These are phyloP conservation scores for Carpatolechia fugitivella DNA, from an alignment of 2,888 invertebrate genomes.

Conservation along the genomic window DNA sequence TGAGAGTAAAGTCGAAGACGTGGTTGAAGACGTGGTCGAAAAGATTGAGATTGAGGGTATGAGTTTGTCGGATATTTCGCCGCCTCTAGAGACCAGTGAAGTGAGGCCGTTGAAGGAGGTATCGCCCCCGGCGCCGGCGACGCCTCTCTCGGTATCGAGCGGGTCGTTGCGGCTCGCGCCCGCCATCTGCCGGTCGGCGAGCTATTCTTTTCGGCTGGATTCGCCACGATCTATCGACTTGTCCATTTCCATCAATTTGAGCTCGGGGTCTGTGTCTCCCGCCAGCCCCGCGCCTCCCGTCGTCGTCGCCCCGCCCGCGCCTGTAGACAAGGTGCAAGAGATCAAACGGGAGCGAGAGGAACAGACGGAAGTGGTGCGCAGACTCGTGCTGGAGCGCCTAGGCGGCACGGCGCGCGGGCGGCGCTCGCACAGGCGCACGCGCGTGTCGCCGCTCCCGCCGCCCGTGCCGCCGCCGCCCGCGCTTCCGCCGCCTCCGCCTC, in stretches of 20 bases:
- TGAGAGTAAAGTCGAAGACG: conserved; percentile 25
- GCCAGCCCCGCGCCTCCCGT: conserved; percentile 60
- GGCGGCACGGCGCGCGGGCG: conserved; percentile 44
- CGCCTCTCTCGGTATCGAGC: too few relatives aligned
- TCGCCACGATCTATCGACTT: conserved; percentile 46
- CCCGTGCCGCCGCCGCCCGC: conserved; percentile 38
- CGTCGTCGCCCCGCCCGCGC: conserved; percentile 55
- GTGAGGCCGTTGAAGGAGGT: conserved; percentile 17
- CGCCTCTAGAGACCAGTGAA: conserved; percentile 42
- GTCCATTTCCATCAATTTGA: conserved; percentile 42
- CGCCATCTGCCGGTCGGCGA: conserved; percentile 69
- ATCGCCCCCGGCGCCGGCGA: conserved; percentile 13
- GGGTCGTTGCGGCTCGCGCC: conserved; percentile 54
- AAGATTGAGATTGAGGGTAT: conserved; percentile 40
- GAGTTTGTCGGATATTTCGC: conserved; percentile 58
- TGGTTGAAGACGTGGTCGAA: conserved; percentile 27
- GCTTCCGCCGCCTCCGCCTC: conserved; percentile 35
- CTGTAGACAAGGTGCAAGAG: conserved; percentile 85
- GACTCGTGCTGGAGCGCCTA: conserved; percentile 89
- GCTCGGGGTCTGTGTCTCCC: conserved; percentile 51
- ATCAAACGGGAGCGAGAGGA: conserved; percentile 88
- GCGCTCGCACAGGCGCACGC: conserved; percentile 40
- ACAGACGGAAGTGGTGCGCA: conserved; percentile 90
- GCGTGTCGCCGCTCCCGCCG: conserved; percentile 36
- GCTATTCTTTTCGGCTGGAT: conserved; percentile 57